These are phyloP conservation scores for Spondyliosoma cantharus DNA, from an alignment of 2,797 vertebrate species.

Conservation along the genomic window DNA sequence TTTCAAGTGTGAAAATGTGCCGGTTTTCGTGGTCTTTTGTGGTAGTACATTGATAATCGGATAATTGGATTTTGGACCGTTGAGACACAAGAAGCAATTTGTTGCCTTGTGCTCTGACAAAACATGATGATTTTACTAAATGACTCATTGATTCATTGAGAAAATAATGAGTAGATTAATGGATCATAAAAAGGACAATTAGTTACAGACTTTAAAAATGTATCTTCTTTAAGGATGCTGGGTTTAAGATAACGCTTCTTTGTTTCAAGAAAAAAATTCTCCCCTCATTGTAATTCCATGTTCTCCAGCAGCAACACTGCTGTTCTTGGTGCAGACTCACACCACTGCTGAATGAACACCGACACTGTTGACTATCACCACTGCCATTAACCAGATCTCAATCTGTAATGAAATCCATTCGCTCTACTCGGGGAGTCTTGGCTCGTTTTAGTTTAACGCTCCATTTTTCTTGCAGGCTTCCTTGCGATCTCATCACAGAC, in stretches of 20 bases:
- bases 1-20: neutral
- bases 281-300: slow-evolving; percentile 22
- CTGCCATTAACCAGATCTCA: slow-evolving; percentile 59
- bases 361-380: slow-evolving; percentile 22
- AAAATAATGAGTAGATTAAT: neutral
- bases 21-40: neutral
- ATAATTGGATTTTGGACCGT: neutral
- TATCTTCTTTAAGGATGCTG: neutral
- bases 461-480: slow-evolving; percentile 60
- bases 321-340: slow-evolving; percentile 38
- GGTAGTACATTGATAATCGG: neutral
- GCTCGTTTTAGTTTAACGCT: slow-evolving; percentile 37
- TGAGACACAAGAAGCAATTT: neutral
- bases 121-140: neutral
- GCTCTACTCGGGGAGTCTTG: slow-evolving; percentile 50
- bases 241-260: neutral
- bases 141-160: neutral
- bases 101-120: neutral
- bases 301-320: slow-evolving; percentile 27
- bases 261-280: slow-evolving; percentile 15
- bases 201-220: neutral
- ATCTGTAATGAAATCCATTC: slow-evolving; percentile 72
- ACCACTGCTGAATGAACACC: slow-evolving; percentile 34
- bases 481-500: slow-evolving; percentile 59
- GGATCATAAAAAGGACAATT: neutral